Evolutionary conservation across 2,888 invertebrate species (phyloP).

Genomic region (Melanostoma scalare): DNA sequence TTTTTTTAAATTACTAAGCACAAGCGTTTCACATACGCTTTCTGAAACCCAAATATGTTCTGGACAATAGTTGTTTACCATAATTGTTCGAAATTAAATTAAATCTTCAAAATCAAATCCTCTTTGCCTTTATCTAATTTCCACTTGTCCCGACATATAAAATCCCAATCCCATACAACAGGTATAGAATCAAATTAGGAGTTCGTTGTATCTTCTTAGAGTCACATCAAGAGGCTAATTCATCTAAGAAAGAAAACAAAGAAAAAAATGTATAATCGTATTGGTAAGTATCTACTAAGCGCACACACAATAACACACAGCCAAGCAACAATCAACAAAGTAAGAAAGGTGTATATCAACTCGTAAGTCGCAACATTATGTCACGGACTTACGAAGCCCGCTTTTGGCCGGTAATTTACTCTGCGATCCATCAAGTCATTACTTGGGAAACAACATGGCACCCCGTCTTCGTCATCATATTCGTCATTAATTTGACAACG

Average conservation of each 20-base stretch:
- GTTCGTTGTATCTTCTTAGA: slow-evolving; percentile 71
- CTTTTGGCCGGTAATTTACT: slow-evolving; percentile 71
- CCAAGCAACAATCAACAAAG: slow-evolving; percentile 42
- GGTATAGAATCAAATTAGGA: slow-evolving; percentile 64
- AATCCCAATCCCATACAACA: slow-evolving; percentile 23
- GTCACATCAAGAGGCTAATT: slow-evolving; percentile 65
- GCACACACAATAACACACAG: slow-evolving; percentile 22
- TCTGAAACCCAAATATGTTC: no score
- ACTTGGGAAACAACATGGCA: slow-evolving; percentile 72
- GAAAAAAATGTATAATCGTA: slow-evolving; percentile 15
- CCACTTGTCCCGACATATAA: slow-evolving; percentile 4
- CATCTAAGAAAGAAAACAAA: slow-evolving; percentile 39
- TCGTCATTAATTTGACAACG: slow-evolving; percentile 71
- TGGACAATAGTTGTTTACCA: no score
- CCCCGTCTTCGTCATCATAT: slow-evolving; percentile 71
- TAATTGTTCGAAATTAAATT: no score
- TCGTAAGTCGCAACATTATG: slow-evolving; percentile 65
- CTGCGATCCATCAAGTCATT: slow-evolving; percentile 67
- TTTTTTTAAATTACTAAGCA: no score
- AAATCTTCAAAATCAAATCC: background rate
- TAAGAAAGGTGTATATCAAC: slow-evolving; percentile 48
- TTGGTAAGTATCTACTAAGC: slow-evolving; percentile 19
- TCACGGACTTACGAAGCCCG: slow-evolving; percentile 67
- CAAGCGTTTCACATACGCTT: no score
- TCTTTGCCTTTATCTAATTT: slow-evolving; percentile 34